Percentiles rank a stretch among this genome's conserved stretches.
Conservation (phyloP, 1,140 invertebrate species). For the Zaprionus nigranus region DNA sequence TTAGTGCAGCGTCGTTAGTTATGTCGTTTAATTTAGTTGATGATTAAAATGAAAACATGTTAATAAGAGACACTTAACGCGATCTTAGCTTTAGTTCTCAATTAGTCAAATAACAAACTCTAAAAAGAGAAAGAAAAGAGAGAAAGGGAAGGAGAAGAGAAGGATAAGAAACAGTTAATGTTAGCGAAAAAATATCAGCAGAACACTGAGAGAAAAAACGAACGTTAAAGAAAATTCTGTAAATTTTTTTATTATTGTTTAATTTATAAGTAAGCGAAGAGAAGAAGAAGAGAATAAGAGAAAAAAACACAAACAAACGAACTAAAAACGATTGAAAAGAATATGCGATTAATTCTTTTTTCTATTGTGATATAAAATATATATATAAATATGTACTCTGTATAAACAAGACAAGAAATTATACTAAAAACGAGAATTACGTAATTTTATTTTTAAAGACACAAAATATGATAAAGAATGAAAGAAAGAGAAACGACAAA, state of each 20-base stretch:
- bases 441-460: conserved; percentile 71
- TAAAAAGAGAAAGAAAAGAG: conserved; percentile 50
- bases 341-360: conserved; percentile 79
- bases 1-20: conserved; percentile 80
- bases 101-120: conserved; percentile 77
- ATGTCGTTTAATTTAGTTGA: conserved; percentile 80
- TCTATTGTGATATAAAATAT: conserved; percentile 82
- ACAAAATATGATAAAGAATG: conserved; percentile 13
- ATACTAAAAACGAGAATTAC: conserved; percentile 71
- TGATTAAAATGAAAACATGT: conserved; percentile 72
- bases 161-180: conserved; percentile 44
- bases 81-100: conserved; percentile 62
- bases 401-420: conserved; percentile 59
- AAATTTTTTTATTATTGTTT: conserved; percentile 77
- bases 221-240: conserved; percentile 76
- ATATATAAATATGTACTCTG: conserved; percentile 42
- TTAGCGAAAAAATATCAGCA: conserved; percentile 54
- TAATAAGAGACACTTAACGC: conserved; percentile 75
- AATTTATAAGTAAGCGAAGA: conserved; percentile 75
- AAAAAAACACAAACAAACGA: conserved; percentile 9
- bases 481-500: conserved; percentile 16
- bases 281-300: conserved; percentile 22
- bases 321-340: conserved; percentile 74
- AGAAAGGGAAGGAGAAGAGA: not conserved
- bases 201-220: conserved; percentile 33